Conservation (phyloP, 2,888 invertebrate genomes). For the Ommatoiulus sabulosus region DNA sequence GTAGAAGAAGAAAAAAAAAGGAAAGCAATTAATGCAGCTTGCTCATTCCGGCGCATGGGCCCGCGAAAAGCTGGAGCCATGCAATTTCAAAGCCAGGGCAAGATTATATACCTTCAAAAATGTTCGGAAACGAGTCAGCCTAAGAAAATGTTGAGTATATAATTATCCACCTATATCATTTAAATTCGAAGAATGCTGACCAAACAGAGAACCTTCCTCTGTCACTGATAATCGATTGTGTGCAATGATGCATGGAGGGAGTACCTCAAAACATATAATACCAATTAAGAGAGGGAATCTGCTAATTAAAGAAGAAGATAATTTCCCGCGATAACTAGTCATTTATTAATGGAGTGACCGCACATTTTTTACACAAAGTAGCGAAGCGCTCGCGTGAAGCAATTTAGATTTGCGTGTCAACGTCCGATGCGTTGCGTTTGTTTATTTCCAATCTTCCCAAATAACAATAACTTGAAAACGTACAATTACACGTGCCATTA, state of each 20-base stretch:
- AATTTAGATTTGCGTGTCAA: not conserved
- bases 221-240: not conserved
- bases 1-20: not conserved
- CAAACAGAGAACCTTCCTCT: not conserved
- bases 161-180: not conserved
- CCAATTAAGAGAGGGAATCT: conserved; percentile 1
- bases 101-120: not conserved
- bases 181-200: not conserved
- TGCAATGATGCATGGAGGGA: not conserved
- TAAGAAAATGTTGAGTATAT: not conserved
- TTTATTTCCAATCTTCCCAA: not conserved
- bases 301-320: not conserved
- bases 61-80: not conserved
- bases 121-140: not conserved
- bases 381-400: not conserved
- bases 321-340: not conserved
- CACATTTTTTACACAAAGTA: not conserved
- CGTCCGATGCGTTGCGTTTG: not conserved
- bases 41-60: not conserved
- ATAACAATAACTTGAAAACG: not conserved
- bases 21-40: not conserved
- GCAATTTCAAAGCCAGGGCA: not conserved
- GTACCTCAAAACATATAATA: not conserved
- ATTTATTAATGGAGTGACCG: not conserved
- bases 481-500: not conserved